Conservation (phyloP, 2,113 vertebrate genomes). For the Vombatus ursinus region DNA sequence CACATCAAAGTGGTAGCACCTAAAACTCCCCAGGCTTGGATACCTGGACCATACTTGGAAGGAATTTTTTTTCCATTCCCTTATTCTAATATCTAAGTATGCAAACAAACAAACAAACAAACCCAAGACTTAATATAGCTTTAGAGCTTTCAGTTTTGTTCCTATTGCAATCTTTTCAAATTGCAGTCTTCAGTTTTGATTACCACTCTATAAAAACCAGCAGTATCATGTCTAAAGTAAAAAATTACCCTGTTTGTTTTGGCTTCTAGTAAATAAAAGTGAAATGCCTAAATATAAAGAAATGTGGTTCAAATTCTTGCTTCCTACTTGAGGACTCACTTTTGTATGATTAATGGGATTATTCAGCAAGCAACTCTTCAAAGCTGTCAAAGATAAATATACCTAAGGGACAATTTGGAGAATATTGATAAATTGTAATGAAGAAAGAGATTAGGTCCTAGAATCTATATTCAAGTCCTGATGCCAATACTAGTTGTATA, state of each 20-base stretch:
- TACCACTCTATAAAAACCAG: neutral
- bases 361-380: neutral
- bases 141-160: neutral
- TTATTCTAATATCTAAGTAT: neutral
- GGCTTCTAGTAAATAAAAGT: neutral
- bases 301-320: neutral
- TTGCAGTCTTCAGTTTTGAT: neutral
- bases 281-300: neutral
- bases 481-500: neutral
- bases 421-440: neutral
- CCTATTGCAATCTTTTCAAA: neutral
- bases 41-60: neutral
- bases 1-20: neutral
- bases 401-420: neutral
- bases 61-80: neutral
- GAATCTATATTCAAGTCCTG: neutral
- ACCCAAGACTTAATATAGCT: neutral
- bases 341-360: neutral
- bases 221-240: neutral
- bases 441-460: neutral
- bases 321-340: neutral
- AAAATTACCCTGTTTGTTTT: neutral
- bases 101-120: neutral
- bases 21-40: neutral
- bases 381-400: neutral